Evolutionary conservation across 2,113 vertebrate species (phyloP), one percentile per base, ranked within the genome.

Genomic region (Lophius piscatorius): DNA sequence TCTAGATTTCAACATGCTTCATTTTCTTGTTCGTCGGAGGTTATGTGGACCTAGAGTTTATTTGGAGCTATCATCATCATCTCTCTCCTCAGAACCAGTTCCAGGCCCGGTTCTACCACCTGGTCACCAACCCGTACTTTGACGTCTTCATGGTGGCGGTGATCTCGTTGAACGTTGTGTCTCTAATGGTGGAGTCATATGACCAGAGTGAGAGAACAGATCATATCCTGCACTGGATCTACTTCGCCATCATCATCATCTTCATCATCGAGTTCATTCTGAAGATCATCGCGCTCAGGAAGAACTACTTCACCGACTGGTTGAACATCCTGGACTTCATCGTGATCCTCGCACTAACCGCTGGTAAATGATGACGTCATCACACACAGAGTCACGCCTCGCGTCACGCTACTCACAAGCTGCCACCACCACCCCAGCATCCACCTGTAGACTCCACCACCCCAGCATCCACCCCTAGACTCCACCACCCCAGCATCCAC

Each of bases 311-410:
- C 86, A 90, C 89, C 0, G 24, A 92, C 0, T 90, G 92, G 49
- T 94, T 92, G 92, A 98, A 98, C 61, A 88, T 97, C 73, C 91
- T 98, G 0, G 96, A 98, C 88, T 96, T 98, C 0, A 86, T 96
- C 39, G 92, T 97, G 10, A 89, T 98, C 74, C 89, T 94, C 74
- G 28, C 92, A 12, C 93, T 89, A 63, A 90, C 96, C 2, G 3
- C 81, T 18, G 94, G 96, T 97, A 76, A 21, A 0, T 22, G 24
- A 12, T 26, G 23, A 49, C 26, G 12, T 44, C 12, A 40, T 29
- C 0, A 21, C n/a, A n/a, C n/a, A n/a, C n/a, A n/a, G n/a, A n/a
- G n/a, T n/a, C n/a, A n/a, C n/a, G n/a, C n/a, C n/a, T n/a, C n/a
- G n/a, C n/a, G n/a, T n/a, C n/a, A n/a, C n/a, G n/a, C n/a, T n/a